Conservation (phyloP, 1,140 invertebrate species). For the Ips nitidus region DNA sequence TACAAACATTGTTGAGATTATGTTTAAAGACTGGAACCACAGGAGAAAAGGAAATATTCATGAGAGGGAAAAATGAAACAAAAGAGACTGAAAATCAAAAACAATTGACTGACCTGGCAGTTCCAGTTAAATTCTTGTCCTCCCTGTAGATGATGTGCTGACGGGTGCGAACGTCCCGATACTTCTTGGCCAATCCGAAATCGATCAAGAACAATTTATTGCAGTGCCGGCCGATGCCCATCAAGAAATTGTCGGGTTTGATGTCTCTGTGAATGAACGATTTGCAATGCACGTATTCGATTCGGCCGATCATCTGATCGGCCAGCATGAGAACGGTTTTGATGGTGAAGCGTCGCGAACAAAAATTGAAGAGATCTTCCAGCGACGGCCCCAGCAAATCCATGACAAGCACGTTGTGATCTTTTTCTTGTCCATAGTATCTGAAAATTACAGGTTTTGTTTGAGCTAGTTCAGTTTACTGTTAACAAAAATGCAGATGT, state of each 20-base stretch:
- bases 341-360: conserved; percentile 85
- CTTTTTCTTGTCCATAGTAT: conserved; percentile 75
- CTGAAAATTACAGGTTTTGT: conserved; percentile 40
- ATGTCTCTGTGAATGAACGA: conserved; percentile 91
- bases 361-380: conserved; percentile 93
- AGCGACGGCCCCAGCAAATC: conserved; percentile 88
- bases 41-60: too few relatives aligned
- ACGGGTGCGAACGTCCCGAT: conserved; percentile 73
- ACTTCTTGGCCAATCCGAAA: conserved; percentile 93
- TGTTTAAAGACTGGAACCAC: too few relatives aligned
- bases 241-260: conserved; percentile 94
- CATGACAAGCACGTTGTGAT: conserved; percentile 91
- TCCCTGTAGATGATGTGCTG: conserved; percentile 70
- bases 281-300: conserved; percentile 88
- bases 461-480: neutral
- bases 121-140: conserved; percentile 91
- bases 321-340: conserved; percentile 94
- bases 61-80: too few relatives aligned
- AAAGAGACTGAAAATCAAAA: too few relatives aligned
- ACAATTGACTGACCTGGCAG: conserved; percentile 48
- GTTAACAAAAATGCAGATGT: too few relatives aligned
- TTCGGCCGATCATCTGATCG: conserved; percentile 82
- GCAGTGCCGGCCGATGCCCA: conserved; percentile 90
- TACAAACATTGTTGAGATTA: too few relatives aligned
- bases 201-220: conserved; percentile 92